Evolutionary conservation across 2,888 invertebrate genomes (phyloP).

Genomic region (Emmelina monodactyla): DNA sequence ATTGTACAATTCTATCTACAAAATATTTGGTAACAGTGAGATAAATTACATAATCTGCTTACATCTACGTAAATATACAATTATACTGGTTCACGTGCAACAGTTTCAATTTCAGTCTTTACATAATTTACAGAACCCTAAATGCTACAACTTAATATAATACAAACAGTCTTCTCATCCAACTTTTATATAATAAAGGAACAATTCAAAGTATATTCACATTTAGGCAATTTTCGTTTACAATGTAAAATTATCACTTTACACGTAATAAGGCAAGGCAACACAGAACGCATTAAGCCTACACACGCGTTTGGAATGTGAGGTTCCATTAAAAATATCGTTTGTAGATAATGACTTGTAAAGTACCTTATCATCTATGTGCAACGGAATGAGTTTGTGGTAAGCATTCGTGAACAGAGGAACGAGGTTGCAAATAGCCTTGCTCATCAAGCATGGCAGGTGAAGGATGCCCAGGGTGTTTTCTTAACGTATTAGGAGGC

Average conservation of each 20-base stretch:
- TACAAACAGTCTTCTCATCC: too few relatives aligned
- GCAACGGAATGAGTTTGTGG: constrained; percentile 56
- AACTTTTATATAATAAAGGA: constrained; percentile 26
- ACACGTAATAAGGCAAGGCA: constrained; percentile 41
- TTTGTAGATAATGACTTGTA: constrained; percentile 43
- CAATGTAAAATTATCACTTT: constrained; percentile 40
- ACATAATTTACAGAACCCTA: not conserved
- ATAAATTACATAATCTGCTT: constrained; percentile 30
- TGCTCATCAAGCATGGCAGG: constrained; percentile 60
- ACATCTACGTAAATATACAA: too few relatives aligned
- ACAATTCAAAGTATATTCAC: constrained; percentile 24
- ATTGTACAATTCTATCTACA: constrained; percentile 39
- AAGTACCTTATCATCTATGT: constrained; percentile 53
- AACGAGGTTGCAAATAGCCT: constrained; percentile 61
- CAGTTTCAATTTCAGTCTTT: constrained; percentile 1
- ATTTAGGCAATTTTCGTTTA: constrained; percentile 38
- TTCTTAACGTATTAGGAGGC: constrained; percentile 53
- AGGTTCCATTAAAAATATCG: constrained; percentile 56
- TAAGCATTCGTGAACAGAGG: constrained; percentile 57
- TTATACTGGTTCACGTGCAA: too few relatives aligned
- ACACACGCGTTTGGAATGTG: constrained; percentile 61
- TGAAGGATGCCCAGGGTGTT: constrained; percentile 47
- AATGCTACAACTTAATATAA: too few relatives aligned
- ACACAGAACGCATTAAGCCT: constrained; percentile 40
- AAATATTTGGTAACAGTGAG: constrained; percentile 66